Evolutionary conservation across 2,113 vertebrate genomes (phyloP).

Genomic region (Alligator mississippiensis): DNA sequence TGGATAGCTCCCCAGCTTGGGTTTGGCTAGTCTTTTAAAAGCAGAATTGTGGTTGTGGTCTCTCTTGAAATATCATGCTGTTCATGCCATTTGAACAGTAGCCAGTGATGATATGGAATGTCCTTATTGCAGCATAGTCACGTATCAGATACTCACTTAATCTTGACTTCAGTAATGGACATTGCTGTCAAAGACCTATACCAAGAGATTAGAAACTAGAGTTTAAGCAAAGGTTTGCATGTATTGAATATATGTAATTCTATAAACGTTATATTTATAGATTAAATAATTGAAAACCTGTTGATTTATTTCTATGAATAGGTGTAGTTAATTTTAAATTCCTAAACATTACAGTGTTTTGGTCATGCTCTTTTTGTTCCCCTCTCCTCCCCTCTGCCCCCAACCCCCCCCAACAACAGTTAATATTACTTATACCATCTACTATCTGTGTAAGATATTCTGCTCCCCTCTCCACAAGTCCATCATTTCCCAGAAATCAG

Average conservation of each 20-base stretch:
- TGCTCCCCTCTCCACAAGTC: not conserved
- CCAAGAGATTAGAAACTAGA: not conserved
- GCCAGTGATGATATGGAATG: not conserved
- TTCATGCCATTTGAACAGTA: not conserved
- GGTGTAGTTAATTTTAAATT: not conserved
- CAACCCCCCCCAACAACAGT: not conserved
- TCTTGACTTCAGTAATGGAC: not conserved
- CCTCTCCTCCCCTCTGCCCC: too few relatives aligned
- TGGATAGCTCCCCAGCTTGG: not conserved
- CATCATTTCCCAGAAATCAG: not conserved
- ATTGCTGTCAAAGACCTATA: not conserved
- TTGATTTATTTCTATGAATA: not conserved
- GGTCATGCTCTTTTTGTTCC: not conserved
- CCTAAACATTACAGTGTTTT: not conserved
- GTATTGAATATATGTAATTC: not conserved
- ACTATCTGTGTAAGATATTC: not conserved
- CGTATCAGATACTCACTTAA: not conserved
- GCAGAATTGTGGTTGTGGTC: not conserved
- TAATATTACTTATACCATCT: not conserved
- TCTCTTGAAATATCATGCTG: conserved; percentile 3
- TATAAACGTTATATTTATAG: not conserved
- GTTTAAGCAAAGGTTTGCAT: conserved; percentile 1
- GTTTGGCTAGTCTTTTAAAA: not conserved
- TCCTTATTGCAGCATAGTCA: not conserved
- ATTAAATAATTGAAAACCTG: not conserved